Percentiles rank a stretch among this genome's conserved stretches.
Conservation (phyloP, 2,888 invertebrate genomes). For the Tetragnatha montana region DNA sequence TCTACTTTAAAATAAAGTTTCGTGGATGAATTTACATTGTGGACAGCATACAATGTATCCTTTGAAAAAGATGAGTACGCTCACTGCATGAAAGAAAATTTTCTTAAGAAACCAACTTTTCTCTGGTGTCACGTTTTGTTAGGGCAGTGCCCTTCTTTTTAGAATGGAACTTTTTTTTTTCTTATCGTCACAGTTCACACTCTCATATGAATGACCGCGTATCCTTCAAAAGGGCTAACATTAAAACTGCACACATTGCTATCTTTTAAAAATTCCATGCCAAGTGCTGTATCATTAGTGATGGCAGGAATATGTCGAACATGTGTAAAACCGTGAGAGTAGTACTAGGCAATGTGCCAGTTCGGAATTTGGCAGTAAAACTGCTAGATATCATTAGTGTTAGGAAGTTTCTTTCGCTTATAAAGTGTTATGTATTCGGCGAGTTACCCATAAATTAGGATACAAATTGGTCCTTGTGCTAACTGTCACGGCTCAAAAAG, state of each 20-base stretch:
- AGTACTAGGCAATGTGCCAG: constrained; percentile 32
- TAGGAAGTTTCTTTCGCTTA: constrained; percentile 9
- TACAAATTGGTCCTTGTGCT: not conserved
- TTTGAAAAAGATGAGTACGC: too few relatives aligned
- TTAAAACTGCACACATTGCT: not conserved
- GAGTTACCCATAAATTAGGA: constrained; percentile 46
- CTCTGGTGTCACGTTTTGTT: too few relatives aligned
- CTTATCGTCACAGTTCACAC: not conserved
- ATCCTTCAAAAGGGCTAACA: not conserved
- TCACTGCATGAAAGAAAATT: too few relatives aligned
- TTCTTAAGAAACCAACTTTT: too few relatives aligned
- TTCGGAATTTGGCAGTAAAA: constrained; percentile 28
- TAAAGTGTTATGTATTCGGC: constrained; percentile 1
- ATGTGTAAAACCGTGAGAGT: constrained; percentile 24
- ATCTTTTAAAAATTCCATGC: not conserved
- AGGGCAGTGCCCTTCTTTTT: too few relatives aligned
- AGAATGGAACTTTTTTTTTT: too few relatives aligned
- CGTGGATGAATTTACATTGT: too few relatives aligned
- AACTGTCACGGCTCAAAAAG: not conserved
- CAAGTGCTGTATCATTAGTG: constrained; percentile 21
- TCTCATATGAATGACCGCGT: not conserved
- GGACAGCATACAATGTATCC: too few relatives aligned
- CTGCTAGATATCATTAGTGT: constrained; percentile 23
- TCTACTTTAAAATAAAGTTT: too few relatives aligned
- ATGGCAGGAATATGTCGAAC: constrained; percentile 11